Conservation (phyloP, 2,797 vertebrate species). For the Syngnathus rostellatus region DNA sequence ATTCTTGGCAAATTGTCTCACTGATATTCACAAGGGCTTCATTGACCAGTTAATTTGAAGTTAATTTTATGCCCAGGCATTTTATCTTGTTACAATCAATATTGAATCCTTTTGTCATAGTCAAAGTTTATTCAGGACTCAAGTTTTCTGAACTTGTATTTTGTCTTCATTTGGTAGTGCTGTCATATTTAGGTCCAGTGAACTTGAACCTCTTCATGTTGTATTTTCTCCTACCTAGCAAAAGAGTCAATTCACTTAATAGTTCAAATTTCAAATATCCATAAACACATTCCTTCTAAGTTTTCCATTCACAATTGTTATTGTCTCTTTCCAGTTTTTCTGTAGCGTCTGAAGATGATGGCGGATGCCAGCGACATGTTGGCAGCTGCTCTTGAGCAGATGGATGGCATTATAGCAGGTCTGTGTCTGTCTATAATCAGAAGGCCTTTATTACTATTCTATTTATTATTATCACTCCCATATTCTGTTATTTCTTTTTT, state of each 20-base stretch:
- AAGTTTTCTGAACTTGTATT: too few relatives aligned
- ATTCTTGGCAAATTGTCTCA: constrained; percentile 48
- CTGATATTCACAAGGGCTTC: constrained; percentile 50
- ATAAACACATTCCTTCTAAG: neutral
- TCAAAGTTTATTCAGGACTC: neutral
- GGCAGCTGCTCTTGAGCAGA: constrained; percentile 90
- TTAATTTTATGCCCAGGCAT: constrained; percentile 1
- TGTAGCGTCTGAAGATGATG: constrained; percentile 76
- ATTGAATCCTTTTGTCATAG: neutral
- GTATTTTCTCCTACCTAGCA: neutral
- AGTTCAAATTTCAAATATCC: neutral
- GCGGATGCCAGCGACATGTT: constrained; percentile 93
- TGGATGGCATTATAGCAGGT: constrained; percentile 96
- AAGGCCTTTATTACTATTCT: too few relatives aligned
- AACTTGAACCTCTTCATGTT: neutral
- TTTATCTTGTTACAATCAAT: neutral
- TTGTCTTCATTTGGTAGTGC: too few relatives aligned
- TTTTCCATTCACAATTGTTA: too few relatives aligned
- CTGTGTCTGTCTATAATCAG: neutral
- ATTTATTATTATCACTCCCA: neutral
- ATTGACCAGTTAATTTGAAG: constrained; percentile 20
- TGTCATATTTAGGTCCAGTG: neutral
- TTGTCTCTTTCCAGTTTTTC: constrained; percentile 30
- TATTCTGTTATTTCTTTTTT: constrained; percentile 9
- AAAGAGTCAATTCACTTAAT: neutral